These are phyloP conservation scores for Notospermus geniculatus DNA, from an alignment of 1,140 invertebrate genomes.

Conservation along the genomic window DNA sequence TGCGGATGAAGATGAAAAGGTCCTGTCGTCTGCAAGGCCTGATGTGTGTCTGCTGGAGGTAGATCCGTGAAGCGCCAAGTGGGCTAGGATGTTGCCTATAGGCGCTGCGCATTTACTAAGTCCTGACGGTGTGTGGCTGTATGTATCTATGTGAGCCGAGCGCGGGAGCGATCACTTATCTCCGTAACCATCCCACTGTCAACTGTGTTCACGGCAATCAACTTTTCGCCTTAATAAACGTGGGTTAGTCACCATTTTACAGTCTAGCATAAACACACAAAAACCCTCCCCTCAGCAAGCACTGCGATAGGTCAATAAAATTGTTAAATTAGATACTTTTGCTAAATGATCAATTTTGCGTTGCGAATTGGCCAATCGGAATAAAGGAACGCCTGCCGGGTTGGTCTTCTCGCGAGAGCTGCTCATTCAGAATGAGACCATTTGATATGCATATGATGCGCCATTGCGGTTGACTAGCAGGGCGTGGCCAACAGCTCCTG, in stretches of 20 bases:
- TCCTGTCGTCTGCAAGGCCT: no score
- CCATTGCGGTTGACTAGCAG: no score
- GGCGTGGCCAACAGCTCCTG: no score
- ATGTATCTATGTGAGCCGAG: not conserved
- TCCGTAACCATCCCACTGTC: conserved; percentile 1
- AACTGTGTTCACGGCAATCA: not conserved
- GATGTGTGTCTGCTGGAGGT: not conserved
- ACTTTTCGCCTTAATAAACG: conserved; percentile 4
- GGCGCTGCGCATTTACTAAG: not conserved
- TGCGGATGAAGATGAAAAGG: no score
- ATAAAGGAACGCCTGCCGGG: no score
- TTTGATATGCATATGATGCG: no score
- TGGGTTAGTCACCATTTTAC: conserved; percentile 8
- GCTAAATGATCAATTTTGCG: conserved; percentile 9
- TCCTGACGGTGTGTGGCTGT: not conserved
- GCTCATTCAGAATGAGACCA: no score
- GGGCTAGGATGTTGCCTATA: not conserved
- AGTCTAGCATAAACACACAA: conserved; percentile 6
- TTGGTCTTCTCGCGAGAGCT: no score
- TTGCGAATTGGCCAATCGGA: not conserved
- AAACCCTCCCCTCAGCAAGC: not conserved
- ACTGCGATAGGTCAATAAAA: conserved; percentile 3
- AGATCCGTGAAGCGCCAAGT: no score
- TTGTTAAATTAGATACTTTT: conserved; percentile 4
- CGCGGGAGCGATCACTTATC: not conserved